phyloP scores from a whole-genome alignment of 2,797 vertebrate species.

The Luscinia megarhynchos region DNA sequence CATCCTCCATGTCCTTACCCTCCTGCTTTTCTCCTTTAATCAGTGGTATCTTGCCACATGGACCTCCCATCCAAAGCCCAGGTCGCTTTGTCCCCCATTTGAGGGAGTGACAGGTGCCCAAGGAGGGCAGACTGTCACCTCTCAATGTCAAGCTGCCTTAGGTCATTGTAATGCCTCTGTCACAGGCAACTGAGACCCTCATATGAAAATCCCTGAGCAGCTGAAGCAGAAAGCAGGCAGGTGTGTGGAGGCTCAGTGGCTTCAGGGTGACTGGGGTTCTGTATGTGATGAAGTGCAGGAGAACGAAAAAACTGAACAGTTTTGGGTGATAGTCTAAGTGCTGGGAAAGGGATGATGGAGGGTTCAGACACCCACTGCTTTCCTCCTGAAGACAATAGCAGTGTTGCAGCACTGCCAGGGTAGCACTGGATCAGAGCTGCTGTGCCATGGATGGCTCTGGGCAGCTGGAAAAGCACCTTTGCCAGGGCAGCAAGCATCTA shows the following conservation, averaged over 20 bases:
- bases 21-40: neutral
- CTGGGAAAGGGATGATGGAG: neutral
- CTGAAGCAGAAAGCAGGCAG: neutral
- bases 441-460: neutral
- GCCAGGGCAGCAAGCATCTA: neutral
- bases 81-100: neutral
- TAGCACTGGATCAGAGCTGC: neutral
- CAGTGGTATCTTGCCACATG: neutral
- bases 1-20: too few relatives aligned
- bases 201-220: accelerated
- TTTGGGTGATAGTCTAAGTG: neutral
- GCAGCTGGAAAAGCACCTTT: neutral
- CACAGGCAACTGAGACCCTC: neutral
- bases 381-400: neutral
- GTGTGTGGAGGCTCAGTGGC: accelerated
- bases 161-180: neutral
- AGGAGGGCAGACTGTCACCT: neutral
- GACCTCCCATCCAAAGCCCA: neutral
- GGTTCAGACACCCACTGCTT: neutral
- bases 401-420: too few relatives aligned
- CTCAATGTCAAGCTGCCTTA: neutral
- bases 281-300: neutral
- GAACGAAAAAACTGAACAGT: neutral
- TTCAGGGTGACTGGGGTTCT: neutral
- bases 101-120: neutral